These are phyloP conservation scores for Himantopus leucocephalus DNA, from an alignment of 2,113 vertebrate genomes.

Conservation along the genomic window DNA sequence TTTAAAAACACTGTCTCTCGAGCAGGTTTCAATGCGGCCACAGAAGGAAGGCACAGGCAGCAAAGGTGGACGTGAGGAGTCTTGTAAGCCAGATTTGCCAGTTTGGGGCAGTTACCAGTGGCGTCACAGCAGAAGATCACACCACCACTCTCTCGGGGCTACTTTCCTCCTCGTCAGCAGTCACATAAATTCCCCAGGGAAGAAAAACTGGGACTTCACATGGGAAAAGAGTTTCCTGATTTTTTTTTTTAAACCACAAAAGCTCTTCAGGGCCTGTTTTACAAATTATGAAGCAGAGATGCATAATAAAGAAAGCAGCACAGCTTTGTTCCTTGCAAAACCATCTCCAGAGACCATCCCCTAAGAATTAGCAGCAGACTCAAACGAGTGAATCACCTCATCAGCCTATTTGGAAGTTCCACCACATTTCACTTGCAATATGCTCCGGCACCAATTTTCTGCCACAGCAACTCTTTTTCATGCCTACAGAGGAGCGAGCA, in stretches of 20 bases:
- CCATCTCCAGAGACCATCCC: background rate
- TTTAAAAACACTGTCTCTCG: fast-evolving
- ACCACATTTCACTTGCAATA: background rate
- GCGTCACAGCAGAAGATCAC: background rate
- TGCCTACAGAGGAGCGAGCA: background rate
- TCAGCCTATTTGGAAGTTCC: background rate
- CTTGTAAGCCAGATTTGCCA: background rate
- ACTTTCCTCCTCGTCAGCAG: background rate
- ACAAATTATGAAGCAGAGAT: background rate
- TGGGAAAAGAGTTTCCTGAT: background rate
- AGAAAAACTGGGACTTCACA: background rate
- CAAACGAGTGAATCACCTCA: too few species aligned
- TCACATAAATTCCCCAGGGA: background rate
- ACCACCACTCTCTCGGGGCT: background rate
- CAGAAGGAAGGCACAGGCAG: background rate
- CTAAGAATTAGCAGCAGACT: background rate
- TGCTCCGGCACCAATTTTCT: background rate
- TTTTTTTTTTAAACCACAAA: background rate
- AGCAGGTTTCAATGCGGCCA: background rate
- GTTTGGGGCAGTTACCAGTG: fast-evolving
- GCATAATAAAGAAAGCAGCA: background rate
- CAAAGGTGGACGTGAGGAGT: background rate
- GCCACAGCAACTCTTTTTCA: background rate
- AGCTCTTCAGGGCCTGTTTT: background rate
- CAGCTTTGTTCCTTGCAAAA: background rate